Evolutionary conservation across 2,888 invertebrate genomes (phyloP).

Genomic region (Himalopsyche kuldschensis): DNA sequence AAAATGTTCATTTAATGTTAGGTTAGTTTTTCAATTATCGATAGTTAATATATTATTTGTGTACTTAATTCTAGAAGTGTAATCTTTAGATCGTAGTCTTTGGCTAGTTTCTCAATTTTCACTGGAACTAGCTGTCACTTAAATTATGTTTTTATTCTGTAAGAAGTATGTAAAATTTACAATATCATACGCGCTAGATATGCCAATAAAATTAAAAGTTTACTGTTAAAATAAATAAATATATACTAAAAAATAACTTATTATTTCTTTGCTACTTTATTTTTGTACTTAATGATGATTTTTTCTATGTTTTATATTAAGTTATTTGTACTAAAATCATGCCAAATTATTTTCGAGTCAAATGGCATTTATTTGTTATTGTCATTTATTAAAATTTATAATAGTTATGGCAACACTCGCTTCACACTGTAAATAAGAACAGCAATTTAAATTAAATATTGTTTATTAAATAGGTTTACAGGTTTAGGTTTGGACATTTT

Average conservation of each 20-base stretch:
- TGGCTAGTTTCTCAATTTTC: background rate
- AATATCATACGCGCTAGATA: slow-evolving; percentile 34
- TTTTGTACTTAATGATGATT: background rate
- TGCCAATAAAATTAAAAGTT: slow-evolving; percentile 31
- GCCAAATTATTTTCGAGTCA: slow-evolving; percentile 1
- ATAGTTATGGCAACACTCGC: background rate
- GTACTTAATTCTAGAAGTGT: background rate
- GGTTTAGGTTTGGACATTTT: slow-evolving; percentile 1
- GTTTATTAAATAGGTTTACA: background rate
- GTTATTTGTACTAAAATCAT: background rate
- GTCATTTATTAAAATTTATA: background rate
- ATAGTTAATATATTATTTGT: background rate
- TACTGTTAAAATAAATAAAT: background rate
- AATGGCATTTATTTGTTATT: background rate
- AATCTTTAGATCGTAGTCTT: background rate
- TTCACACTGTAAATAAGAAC: background rate
- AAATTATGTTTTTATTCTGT: background rate
- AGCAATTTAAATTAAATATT: background rate
- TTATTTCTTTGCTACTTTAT: background rate
- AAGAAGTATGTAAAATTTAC: background rate
- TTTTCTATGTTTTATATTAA: background rate
- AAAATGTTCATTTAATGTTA: background rate
- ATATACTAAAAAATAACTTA: background rate
- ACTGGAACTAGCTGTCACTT: background rate
- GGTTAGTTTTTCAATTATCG: background rate